A percentile compares a stretch with the other conserved stretches of the same genome.
Conservation (phyloP, 2,888 invertebrate species). For the Ophraella communa region DNA sequence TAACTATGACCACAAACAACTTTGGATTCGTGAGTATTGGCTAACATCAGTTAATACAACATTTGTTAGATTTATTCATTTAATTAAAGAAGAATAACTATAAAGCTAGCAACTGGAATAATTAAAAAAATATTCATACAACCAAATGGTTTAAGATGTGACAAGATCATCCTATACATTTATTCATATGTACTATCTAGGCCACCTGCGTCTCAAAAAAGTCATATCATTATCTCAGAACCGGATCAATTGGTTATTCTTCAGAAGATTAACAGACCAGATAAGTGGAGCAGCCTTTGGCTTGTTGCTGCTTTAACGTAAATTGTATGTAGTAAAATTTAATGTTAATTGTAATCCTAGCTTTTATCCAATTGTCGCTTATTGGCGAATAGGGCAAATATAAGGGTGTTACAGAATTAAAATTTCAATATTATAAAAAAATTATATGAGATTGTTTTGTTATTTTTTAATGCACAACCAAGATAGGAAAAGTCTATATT, state of each 20-base stretch:
- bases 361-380: neutral
- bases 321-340: neutral
- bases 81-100: too few relatives aligned
- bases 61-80: too few relatives aligned
- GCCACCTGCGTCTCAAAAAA: constrained; percentile 3
- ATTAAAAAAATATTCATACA: too few relatives aligned
- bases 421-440: too few relatives aligned
- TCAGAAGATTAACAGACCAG: neutral
- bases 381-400: neutral
- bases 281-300: neutral
- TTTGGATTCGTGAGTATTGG: too few relatives aligned
- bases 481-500: neutral
- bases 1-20: too few relatives aligned
- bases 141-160: too few relatives aligned
- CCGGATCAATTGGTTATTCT: neutral
- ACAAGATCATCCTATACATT: too few relatives aligned
- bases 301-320: neutral
- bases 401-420: neutral
- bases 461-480: too few relatives aligned
- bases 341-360: neutral
- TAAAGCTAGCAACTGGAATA: too few relatives aligned
- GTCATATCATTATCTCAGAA: constrained; percentile 23
- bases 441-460: too few relatives aligned
- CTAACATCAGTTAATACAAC: too few relatives aligned
- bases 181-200: neutral